Base-by-base conservation (phyloP, 2,797 vertebrate species). In the Myotis daubentonii region DNA sequence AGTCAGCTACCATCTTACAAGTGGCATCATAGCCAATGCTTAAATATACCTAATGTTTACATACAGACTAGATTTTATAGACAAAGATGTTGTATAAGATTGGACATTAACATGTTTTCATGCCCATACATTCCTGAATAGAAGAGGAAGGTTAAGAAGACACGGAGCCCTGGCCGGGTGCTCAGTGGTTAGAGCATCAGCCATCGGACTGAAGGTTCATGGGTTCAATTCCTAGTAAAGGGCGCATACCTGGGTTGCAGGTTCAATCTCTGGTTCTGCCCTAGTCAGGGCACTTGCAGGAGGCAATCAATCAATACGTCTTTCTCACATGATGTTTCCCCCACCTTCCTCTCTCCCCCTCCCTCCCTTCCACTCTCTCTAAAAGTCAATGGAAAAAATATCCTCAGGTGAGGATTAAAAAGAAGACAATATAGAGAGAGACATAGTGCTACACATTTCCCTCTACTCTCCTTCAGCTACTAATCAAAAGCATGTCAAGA, bases 401-500 rank as follows among this genome's bases (percentile, higher is more conserved):
- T 30, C 57, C 23, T 60, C 57, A 60, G 11, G 57, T 60, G 25
- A 60, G 57, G 57, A 60, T 65, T 65, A n/a, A 65, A 65, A 74
- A n/a, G 72, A 81, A 44, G 79, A 62, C 79, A 62, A 41, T 41
- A 36, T 65, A 65, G 30, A 65, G 7, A 83, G 38, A 87, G n/a
- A 49, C 5, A 47, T 0, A 70, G 9, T 3, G 20, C 19, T 92
- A 80, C 47, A 79, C 17, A 71, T 83, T 75, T 90, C 16, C 60
- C 25, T 88, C 57, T 5, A 66, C 10, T 51, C 11, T 71, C 16
- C 36, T 70, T 93, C 11, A 25, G 25, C 41, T 72, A 87, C 28
- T 71, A 66, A 89, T 72, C 57, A 87, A 96, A 78, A 91, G 23
- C 5, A 81, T 53, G 41, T 47, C 70, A 89, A 53, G 11, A 78